Conservation (phyloP, 2,113 vertebrate species). For the Phylloscopus whistleri region DNA sequence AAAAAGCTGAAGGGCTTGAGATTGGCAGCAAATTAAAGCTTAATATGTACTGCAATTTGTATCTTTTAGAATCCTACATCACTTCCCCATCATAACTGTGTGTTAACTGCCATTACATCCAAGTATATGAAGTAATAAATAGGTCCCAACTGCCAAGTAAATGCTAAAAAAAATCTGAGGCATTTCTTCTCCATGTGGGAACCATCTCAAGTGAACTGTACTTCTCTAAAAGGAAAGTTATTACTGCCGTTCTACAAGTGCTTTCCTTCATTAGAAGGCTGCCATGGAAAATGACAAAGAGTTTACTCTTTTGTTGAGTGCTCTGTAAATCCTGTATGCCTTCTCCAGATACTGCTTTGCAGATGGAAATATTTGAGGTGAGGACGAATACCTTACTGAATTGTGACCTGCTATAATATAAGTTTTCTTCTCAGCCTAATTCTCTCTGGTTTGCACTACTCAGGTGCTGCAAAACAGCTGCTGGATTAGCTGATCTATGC, state of each 20-base stretch:
- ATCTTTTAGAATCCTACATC: constrained; percentile 47
- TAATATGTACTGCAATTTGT: constrained; percentile 42
- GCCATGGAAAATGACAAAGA: constrained; percentile 37
- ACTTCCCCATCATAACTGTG: constrained; percentile 36
- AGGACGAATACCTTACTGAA: neutral
- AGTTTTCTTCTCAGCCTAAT: constrained; percentile 2
- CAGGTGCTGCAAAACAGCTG: constrained; percentile 30
- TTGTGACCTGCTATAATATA: neutral
- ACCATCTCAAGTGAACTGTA: constrained; percentile 48
- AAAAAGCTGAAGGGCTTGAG: neutral
- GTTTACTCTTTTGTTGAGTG: constrained; percentile 45
- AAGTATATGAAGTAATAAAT: constrained; percentile 67
- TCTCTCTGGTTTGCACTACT: neutral
- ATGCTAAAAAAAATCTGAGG: constrained; percentile 29
- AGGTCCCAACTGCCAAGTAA: constrained; percentile 50
- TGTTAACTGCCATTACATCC: constrained; percentile 49
- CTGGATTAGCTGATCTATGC: neutral
- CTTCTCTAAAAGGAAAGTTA: constrained; percentile 28
- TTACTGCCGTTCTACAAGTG: constrained; percentile 46
- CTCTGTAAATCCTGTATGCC: neutral
- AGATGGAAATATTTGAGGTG: constrained; percentile 29
- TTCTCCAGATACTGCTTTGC: constrained; percentile 26
- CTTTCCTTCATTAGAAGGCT: constrained; percentile 61
- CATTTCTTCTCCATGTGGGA: constrained; percentile 63
- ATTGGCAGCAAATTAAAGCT: constrained; percentile 33